These are phyloP conservation scores for Amphiprion clarkii DNA, from an alignment of 2,797 vertebrate genomes.

Conservation along the genomic window DNA sequence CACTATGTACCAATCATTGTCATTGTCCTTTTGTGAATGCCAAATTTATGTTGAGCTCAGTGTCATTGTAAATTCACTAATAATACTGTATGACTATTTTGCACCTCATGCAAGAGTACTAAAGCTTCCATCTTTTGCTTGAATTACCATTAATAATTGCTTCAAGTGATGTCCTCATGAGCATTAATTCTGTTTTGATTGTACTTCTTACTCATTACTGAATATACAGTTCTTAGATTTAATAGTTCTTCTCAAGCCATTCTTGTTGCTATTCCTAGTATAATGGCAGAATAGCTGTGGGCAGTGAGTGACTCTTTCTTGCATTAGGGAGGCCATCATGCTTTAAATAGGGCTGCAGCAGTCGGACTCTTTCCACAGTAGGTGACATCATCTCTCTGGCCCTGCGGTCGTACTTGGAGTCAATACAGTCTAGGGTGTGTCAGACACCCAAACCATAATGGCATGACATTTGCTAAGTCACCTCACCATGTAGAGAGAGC, in stretches of 20 bases:
- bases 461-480: constrained; percentile 25
- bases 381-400: constrained; percentile 67
- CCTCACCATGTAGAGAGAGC: constrained; percentile 7
- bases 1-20: background rate
- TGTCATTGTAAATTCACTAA: constrained; percentile 14
- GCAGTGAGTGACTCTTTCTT: constrained; percentile 40
- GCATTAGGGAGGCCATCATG: constrained; percentile 45
- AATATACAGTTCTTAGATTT: constrained; percentile 23
- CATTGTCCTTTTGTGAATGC: constrained; percentile 10
- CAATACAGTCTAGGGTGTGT: constrained; percentile 64
- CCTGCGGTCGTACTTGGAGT: constrained; percentile 48
- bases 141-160: constrained; percentile 5
- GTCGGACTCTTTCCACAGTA: constrained; percentile 50
- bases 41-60: constrained; percentile 6
- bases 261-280: constrained; percentile 27
- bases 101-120: background rate
- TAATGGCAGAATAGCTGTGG: constrained; percentile 44
- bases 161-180: constrained; percentile 6
- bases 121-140: constrained; percentile 11
- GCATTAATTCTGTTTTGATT: constrained; percentile 5
- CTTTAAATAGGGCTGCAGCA: constrained; percentile 65
- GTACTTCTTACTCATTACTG: constrained; percentile 19
- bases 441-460: constrained; percentile 10
- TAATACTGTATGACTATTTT: background rate
- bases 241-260: constrained; percentile 19